These are phyloP conservation scores for Carcinoscorpius rotundicauda DNA, from an alignment of 1,140 invertebrate genomes.

Conservation along the genomic window DNA sequence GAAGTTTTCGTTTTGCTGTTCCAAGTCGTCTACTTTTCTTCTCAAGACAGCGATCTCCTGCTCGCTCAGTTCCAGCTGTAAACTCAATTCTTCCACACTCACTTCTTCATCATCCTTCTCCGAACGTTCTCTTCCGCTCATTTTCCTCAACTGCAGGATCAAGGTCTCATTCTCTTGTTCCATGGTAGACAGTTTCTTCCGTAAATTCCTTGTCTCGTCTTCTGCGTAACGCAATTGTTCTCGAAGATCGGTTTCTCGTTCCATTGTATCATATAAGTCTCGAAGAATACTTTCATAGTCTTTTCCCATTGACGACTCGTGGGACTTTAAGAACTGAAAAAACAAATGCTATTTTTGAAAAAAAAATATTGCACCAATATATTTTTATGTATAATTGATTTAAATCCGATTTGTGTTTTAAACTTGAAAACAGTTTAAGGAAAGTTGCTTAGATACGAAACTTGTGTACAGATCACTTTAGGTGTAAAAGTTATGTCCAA, in stretches of 20 bases:
- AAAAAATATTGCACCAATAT: too few species aligned
- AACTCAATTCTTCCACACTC: conserved; percentile 50
- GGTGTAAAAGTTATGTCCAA: too few species aligned
- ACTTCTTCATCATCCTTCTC: conserved; percentile 46
- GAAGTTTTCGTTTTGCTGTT: conserved; percentile 57
- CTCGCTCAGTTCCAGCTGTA: conserved; percentile 76
- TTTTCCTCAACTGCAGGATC: conserved; percentile 83
- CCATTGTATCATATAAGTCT: conserved; percentile 77
- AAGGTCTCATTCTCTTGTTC: conserved; percentile 90
- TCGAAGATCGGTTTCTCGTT: conserved; percentile 80
- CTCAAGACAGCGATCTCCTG: conserved; percentile 65
- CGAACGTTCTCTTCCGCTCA: conserved; percentile 34
- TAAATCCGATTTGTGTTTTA: too few species aligned
- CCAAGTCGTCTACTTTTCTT: conserved; percentile 68
- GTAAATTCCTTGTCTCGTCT: conserved; percentile 70
- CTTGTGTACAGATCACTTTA: too few species aligned
- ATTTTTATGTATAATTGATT: too few species aligned
- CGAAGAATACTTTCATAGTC: conserved; percentile 63
- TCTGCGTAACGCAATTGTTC: conserved; percentile 81
- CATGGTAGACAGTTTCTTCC: conserved; percentile 70
- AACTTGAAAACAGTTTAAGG: too few species aligned
- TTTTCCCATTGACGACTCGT: conserved; percentile 30
- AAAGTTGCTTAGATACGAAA: too few species aligned
- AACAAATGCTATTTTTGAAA: too few species aligned
- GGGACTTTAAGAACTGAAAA: too few species aligned